Conservation (phyloP, 2,888 invertebrate genomes). For the Pegoplata infirma region DNA sequence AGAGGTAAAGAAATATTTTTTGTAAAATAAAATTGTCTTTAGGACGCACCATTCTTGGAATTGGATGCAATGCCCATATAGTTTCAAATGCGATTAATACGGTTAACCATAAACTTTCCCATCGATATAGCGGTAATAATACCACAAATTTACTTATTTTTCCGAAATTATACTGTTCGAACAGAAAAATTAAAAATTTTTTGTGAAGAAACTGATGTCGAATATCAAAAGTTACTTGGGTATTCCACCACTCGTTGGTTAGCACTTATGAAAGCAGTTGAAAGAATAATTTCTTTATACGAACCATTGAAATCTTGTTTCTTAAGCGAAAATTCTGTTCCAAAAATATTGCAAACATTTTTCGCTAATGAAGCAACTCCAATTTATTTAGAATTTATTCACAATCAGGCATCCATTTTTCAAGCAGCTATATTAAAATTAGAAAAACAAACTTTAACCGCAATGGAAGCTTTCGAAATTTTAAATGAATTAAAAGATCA, state of each 20-base stretch:
- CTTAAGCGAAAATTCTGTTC: slow-evolving; percentile 41
- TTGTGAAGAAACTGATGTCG: slow-evolving; percentile 36
- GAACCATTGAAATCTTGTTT: slow-evolving; percentile 39
- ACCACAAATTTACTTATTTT: slow-evolving; percentile 40
- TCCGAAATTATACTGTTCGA: slow-evolving; percentile 42
- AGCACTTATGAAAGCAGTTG: too few species aligned
- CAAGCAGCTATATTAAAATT: slow-evolving; percentile 51
- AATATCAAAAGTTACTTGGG: too few species aligned
- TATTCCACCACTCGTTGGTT: too few species aligned
- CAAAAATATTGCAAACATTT: slow-evolving; percentile 24
- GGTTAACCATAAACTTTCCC: too few species aligned
- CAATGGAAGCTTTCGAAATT: slow-evolving; percentile 44
- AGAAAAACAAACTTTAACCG: slow-evolving; percentile 51
- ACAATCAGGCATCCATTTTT: slow-evolving; percentile 49
- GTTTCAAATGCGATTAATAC: too few species aligned
- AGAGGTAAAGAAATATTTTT: slow-evolving; percentile 30
- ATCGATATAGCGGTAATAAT: slow-evolving; percentile 31
- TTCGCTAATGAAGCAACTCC: slow-evolving; percentile 26
- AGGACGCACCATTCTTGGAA: too few species aligned
- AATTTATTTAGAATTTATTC: slow-evolving; percentile 46
- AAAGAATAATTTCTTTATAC: slow-evolving; percentile 39
- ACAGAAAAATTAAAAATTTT: slow-evolving; percentile 43
- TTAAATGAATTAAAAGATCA: slow-evolving; percentile 33
- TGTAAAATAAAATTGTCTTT: too few species aligned
- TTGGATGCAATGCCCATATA: too few species aligned